These are phyloP conservation scores for Cryptus viduatorius DNA, from an alignment of 2,888 invertebrate species.

Conservation along the genomic window DNA sequence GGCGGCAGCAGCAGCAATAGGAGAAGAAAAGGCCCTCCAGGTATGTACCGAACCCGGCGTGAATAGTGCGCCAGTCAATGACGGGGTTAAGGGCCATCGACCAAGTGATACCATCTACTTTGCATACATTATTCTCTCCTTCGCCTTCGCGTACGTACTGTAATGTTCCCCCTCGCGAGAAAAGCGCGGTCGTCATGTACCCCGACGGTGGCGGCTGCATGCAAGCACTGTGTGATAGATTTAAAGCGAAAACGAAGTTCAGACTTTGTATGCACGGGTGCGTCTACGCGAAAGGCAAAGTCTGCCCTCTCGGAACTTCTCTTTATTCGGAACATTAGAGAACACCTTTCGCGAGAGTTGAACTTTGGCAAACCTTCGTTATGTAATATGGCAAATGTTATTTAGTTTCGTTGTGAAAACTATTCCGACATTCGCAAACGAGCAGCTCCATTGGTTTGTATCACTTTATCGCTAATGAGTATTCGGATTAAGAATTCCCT, in stretches of 20 bases:
- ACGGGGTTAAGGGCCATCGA: constrained; percentile 75
- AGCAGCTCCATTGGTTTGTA: background rate
- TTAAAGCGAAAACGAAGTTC: constrained; percentile 42
- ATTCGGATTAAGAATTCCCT: background rate
- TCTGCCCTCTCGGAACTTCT: constrained; percentile 32
- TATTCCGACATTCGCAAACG: background rate
- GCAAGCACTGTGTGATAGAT: constrained; percentile 51
- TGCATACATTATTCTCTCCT: constrained; percentile 76
- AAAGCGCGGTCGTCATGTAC: constrained; percentile 47
- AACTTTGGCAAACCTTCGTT: background rate
- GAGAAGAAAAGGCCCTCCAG: constrained; percentile 43
- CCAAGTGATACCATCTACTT: constrained; percentile 77
- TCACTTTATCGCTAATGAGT: constrained; percentile 10
- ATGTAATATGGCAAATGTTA: constrained; percentile 28
- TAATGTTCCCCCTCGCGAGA: constrained; percentile 23
- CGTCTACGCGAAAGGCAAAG: constrained; percentile 45
- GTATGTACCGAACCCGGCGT: constrained; percentile 51
- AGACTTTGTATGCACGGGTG: constrained; percentile 41
- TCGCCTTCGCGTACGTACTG: constrained; percentile 44
- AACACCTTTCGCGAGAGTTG: constrained; percentile 12
- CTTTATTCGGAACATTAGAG: constrained; percentile 6
- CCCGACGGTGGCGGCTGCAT: constrained; percentile 30
- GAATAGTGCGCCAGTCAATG: constrained; percentile 72
- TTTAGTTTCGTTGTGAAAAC: constrained; percentile 12
- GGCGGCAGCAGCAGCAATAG: constrained; percentile 5